Percentiles rank a stretch among this genome's conserved stretches.
Conservation (phyloP, 1,140 invertebrate genomes). For the Pinna nobilis region DNA sequence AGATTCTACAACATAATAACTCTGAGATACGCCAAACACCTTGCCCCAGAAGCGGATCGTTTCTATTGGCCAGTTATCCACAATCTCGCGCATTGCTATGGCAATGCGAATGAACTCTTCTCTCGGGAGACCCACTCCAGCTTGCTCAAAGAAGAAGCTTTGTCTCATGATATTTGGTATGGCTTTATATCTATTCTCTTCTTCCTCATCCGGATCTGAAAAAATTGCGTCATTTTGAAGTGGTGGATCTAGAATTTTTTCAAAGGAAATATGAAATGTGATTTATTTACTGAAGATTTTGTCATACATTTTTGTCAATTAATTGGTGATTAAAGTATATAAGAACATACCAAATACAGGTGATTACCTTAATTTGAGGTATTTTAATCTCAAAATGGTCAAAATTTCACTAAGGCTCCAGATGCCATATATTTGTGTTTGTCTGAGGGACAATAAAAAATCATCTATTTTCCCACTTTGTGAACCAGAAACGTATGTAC, state of each 20-base stretch:
- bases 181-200: conserved; percentile 43
- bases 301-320: no score
- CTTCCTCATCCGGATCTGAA: conserved; percentile 13
- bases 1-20: conserved; percentile 55
- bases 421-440: no score
- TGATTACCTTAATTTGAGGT: conserved; percentile 1
- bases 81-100: conserved; percentile 56
- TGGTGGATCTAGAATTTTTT: not conserved
- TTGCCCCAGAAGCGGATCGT: conserved; percentile 58
- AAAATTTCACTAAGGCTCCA: not conserved
- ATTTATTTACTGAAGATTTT: not conserved
- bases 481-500: no score
- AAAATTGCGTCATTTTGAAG: no score
- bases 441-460: no score
- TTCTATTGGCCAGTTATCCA: conserved; percentile 47
- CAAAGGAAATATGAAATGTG: not conserved
- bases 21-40: conserved; percentile 42
- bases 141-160: conserved; percentile 54
- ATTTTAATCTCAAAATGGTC: conserved; percentile 17
- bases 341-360: not conserved
- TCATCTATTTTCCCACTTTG: no score
- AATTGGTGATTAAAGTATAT: not conserved
- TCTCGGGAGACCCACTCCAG: conserved; percentile 51
- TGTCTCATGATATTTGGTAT: conserved; percentile 58
- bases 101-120: conserved; percentile 49